Base-by-base conservation (phyloP, 2,797 vertebrate genomes). In the Etheostoma perlongum region DNA sequence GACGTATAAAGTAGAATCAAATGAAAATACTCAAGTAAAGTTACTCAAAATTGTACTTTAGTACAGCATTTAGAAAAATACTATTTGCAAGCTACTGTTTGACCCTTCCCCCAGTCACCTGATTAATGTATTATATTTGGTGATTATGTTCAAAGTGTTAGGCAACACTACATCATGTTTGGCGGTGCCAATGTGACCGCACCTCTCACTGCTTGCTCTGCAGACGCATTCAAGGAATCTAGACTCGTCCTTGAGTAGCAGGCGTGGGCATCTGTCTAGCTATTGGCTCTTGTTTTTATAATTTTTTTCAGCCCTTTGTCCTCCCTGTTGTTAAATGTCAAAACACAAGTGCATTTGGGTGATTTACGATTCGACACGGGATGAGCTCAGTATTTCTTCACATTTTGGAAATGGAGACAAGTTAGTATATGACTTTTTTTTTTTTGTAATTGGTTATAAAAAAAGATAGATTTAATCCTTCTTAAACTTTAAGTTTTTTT, bases 341-440 rank as follows among this genome's bases (percentile, higher is more conserved):
- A 18, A 58, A 18, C 55, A 70, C 64, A 30, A 42, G 74, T 16
- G 18, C 55, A 59, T 79, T 61, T 44, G 5, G 18, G n/a, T 25
- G 47, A 58, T 54, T 83, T 19, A 33, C 40, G 1, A 12, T 67
- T 81, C 60, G 66, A 75, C 33, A 52, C 4, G 7, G 1, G 66
- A 62, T n/a, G 64, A 67, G 42, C 36, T 61, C 10, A 67, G 58
- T 36, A 18, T 44, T 59, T 67, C 51, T 67, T 72, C 3, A 0
- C 48, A 27, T 18, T 48, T 67, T 62, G 78, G 19, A 67, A 62
- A 57, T 44, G 19, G 72, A 83, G 18, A 87, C 72, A 88, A 91
- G 89, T 90, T 54, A 89, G 90, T 92, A 89, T 57, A 25, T 30
- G 6, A 47, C 23, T 74, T 87, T 61, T 75, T 74, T 87, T 53